Evolutionary conservation across 2,888 invertebrate species (phyloP).

Genomic region (Cyclophora punctaria): DNA sequence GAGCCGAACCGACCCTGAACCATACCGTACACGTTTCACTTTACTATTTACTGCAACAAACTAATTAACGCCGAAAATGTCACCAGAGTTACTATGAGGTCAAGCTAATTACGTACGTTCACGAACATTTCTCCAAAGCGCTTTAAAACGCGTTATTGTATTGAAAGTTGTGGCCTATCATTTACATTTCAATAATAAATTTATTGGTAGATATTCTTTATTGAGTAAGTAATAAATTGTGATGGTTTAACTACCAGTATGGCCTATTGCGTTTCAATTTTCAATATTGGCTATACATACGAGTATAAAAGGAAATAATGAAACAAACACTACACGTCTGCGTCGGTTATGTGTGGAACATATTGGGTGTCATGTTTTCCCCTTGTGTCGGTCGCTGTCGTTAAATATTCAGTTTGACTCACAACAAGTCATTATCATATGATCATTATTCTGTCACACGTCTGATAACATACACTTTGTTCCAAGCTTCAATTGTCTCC

Average conservation of each 20-base stretch:
- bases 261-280: background rate
- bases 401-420: slow-evolving; percentile 52
- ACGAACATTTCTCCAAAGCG: too few species aligned
- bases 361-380: slow-evolving; percentile 33
- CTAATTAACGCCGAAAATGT: slow-evolving; percentile 20
- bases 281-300: background rate
- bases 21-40: slow-evolving; percentile 26
- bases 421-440: slow-evolving; percentile 52
- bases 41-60: slow-evolving; percentile 22
- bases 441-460: slow-evolving; percentile 55
- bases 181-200: too few species aligned
- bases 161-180: too few species aligned
- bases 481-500: slow-evolving; percentile 43
- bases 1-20: slow-evolving; percentile 43
- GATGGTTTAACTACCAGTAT: too few species aligned
- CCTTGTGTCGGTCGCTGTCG: slow-evolving; percentile 33
- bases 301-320: background rate
- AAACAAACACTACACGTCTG: slow-evolving; percentile 8
- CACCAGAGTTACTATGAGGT: too few species aligned
- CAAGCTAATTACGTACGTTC: too few species aligned
- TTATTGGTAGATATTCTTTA: too few species aligned
- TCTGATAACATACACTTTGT: slow-evolving; percentile 36
- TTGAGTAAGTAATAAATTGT: too few species aligned
- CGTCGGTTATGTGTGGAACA: slow-evolving; percentile 18
- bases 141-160: too few species aligned